A percentile compares a stretch with the other conserved stretches of the same genome.
phyloP scores from a whole-genome alignment of 2,888 invertebrate species.

The Tetragonisca angustula region DNA sequence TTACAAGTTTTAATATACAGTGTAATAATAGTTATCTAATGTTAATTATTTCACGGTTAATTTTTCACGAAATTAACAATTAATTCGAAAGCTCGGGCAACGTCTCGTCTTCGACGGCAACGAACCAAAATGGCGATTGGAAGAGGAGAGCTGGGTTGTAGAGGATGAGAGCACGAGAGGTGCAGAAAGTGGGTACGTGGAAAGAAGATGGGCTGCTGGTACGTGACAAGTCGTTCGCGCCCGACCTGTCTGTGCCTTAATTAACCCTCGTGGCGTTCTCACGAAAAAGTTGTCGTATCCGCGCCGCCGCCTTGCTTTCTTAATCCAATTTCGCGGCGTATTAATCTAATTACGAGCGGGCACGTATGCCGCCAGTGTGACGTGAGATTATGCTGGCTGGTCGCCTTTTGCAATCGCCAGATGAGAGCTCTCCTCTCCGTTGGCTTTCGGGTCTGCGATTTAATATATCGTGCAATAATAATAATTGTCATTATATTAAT shows the following conservation, averaged over 20 bases:
- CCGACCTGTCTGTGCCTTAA: constrained; percentile 58
- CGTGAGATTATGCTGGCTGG: constrained; percentile 54
- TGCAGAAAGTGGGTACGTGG: not conserved
- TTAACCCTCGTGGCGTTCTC: constrained; percentile 60
- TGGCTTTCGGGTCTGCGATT: not conserved
- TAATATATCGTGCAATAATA: no score
- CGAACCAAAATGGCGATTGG: not conserved
- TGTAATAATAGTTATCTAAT: no score
- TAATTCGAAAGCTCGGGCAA: not conserved
- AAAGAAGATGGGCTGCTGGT: constrained; percentile 15
- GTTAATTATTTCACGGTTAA: no score
- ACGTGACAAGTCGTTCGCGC: constrained; percentile 66
- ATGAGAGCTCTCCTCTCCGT: not conserved
- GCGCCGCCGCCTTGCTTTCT: constrained; percentile 54
- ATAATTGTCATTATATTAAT: no score
- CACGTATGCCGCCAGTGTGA: constrained; percentile 39
- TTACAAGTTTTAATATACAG: no score
- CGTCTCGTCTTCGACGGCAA: not conserved
- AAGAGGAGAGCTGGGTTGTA: not conserved
- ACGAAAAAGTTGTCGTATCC: constrained; percentile 59
- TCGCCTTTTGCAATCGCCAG: constrained; percentile 34
- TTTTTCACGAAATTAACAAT: not conserved
- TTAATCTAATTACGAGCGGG: constrained; percentile 68
- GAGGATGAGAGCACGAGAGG: not conserved
- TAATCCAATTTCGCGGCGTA: constrained; percentile 70